phyloP scores from a whole-genome alignment of 2,797 vertebrate species.

The Gobionotothen gibberifrons region DNA sequence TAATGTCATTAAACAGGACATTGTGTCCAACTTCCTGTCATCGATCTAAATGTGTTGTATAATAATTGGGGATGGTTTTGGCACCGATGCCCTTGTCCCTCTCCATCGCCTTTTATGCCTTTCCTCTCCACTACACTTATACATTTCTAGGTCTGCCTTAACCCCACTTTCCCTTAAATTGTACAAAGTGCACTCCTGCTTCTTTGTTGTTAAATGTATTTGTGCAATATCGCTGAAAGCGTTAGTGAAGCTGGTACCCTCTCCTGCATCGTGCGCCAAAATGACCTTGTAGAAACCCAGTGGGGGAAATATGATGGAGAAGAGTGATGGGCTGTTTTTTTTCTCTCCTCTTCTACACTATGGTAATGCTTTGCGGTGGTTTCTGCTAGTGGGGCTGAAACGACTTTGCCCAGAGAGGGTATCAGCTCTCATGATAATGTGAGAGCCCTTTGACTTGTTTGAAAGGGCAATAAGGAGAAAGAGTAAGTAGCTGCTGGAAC shows the following conservation, averaged over 20 bases:
- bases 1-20: not conserved
- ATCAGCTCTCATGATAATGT: not conserved
- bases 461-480: not conserved
- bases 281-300: conserved; percentile 84
- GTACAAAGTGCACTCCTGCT: conserved; percentile 1
- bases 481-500: not conserved
- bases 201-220: not conserved
- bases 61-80: conserved; percentile 5
- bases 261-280: conserved; percentile 68
- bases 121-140: not conserved
- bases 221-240: accelerated
- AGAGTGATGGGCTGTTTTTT: conserved; percentile 46
- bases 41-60: not conserved
- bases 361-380: conserved; percentile 34
- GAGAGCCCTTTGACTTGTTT: not conserved
- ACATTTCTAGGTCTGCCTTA: not conserved
- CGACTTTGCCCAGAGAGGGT: conserved; percentile 9
- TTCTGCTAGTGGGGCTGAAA: conserved; percentile 9
- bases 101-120: conserved; percentile 12
- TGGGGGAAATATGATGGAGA: conserved; percentile 56
- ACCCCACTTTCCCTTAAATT: not conserved
- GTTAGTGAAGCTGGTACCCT: not conserved
- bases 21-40: not conserved
- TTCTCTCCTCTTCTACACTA: conserved; percentile 14
- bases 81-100: conserved; percentile 53